Base-by-base conservation (phyloP, 92 coral and sea anemone species). In the Diadumene lineata region DNA sequence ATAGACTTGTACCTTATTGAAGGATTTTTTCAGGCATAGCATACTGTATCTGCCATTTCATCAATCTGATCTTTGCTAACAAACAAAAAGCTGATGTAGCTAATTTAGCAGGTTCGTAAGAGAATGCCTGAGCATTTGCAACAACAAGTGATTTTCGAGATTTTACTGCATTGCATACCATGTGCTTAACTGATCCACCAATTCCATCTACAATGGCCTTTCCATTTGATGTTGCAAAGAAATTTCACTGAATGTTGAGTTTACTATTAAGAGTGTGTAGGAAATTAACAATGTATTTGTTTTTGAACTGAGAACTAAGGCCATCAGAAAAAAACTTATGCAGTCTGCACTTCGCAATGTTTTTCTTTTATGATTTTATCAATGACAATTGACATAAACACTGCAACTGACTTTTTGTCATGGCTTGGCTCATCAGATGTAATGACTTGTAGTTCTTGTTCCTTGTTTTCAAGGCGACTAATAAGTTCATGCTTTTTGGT, bases 211-310 rank as follows among this genome's bases (percentile, higher is more conserved):
- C 87, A 17, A 78, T 80, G 21, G 90, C 90, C 50, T 89, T 85
- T 43, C 87, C 87, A 81, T 89, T 87, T 38, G 90, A 85, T 8
- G 93, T 85, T 58, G 90, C 93, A 64, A 80, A 89, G 74, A 48
- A 85, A 69, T 81, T 88, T 87, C 85, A 84, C 72, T 80, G 81
- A 51, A 84, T 72, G 43, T 68, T 81, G 38, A 85, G 81, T 66
- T 56, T 56, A 27, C 67, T 38, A 65, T 77, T 46, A 56, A 85
- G 87, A 33, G 31, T 72, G 81, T 81, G 78, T 23, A 89, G 71
- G 68, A 85, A 69, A 64, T 74, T 74, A 27, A 74, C 84, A 31
- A 74, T 79, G 70, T 77, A 88, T 70, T 74, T 89, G 81, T 89
- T 89, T 44, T 84, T 84, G 64, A 88, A 88, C 83, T 88, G 89